A percentile compares a stretch with the other conserved stretches of the same genome.
phyloP scores from a whole-genome alignment of 2,797 vertebrate genomes.

The Threskiornis aethiopicus region DNA sequence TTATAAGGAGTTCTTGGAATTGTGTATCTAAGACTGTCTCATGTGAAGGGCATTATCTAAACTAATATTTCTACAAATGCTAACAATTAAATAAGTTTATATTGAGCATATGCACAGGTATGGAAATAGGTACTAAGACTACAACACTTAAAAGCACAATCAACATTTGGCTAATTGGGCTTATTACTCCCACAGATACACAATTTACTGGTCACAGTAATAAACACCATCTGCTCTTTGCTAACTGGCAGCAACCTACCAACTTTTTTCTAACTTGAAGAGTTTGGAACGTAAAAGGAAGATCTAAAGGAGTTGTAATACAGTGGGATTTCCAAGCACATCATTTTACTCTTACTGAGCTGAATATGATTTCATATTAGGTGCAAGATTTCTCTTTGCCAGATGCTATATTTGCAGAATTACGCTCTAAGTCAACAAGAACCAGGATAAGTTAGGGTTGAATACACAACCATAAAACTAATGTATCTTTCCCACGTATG shows the following conservation, averaged over 20 bases:
- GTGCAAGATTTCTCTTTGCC: not conserved
- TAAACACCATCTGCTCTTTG: slow-evolving; percentile 59
- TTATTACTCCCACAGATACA: slow-evolving; percentile 39
- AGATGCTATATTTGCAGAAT: not conserved
- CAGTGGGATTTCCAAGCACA: not conserved
- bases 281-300: not conserved
- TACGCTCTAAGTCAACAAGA: not conserved
- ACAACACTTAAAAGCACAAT: slow-evolving; percentile 29
- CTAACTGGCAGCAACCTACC: slow-evolving; percentile 16
- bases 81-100: not conserved
- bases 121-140: not conserved
- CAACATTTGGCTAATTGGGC: slow-evolving; percentile 42
- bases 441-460: not conserved
- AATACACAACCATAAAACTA: not conserved
- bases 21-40: not conserved
- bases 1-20: not conserved
- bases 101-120: not conserved
- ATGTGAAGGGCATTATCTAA: not conserved
- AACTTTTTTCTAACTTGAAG: not conserved
- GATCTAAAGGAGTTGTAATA: not conserved
- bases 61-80: not conserved
- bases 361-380: not conserved
- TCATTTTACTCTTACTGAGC: not conserved
- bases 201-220: slow-evolving; percentile 20
- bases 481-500: not conserved